Evolutionary conservation across 2,797 vertebrate genomes (phyloP).

Genomic region (Hippocampus kuda): DNA sequence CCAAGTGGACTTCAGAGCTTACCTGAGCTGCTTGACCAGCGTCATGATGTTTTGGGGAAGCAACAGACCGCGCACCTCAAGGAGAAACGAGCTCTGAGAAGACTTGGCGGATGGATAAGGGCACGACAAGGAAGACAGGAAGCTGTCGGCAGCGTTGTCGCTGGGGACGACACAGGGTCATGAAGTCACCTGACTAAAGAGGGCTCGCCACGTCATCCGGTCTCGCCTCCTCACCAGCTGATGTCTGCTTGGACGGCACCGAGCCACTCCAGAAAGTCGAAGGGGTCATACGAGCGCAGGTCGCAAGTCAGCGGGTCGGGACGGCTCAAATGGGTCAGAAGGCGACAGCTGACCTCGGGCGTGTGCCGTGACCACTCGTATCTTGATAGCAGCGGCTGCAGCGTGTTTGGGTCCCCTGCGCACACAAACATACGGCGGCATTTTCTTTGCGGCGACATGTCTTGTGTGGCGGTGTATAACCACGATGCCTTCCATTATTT

Average conservation of each 20-base stretch:
- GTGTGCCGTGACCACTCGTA: slow-evolving; percentile 66
- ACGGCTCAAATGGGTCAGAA: slow-evolving; percentile 59
- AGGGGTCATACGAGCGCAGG: slow-evolving; percentile 65
- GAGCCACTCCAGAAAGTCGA: slow-evolving; percentile 81
- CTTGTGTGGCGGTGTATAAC: too few relatives aligned
- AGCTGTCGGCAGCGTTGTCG: slow-evolving; percentile 69
- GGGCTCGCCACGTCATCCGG: not conserved
- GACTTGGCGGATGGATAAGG: slow-evolving; percentile 64
- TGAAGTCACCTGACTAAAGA: too few relatives aligned
- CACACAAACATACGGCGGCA: not conserved
- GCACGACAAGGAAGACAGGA: slow-evolving; percentile 75
- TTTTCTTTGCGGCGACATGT: too few relatives aligned
- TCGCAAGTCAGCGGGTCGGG: slow-evolving; percentile 61
- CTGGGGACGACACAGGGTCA: slow-evolving; percentile 49
- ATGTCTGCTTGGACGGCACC: slow-evolving; percentile 69
- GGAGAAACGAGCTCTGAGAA: slow-evolving; percentile 58
- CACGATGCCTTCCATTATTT: too few relatives aligned
- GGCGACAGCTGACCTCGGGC: slow-evolving; percentile 57
- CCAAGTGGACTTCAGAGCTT: slow-evolving; percentile 47
- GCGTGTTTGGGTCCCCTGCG: slow-evolving; percentile 46
- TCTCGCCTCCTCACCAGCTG: slow-evolving; percentile 62
- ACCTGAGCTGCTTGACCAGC: slow-evolving; percentile 68
- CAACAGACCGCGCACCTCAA: slow-evolving; percentile 77
- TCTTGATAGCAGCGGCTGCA: slow-evolving; percentile 72
- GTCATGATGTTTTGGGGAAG: slow-evolving; percentile 69